Base-by-base conservation (phyloP, 2,797 vertebrate genomes). In the Erethizon dorsatum region DNA sequence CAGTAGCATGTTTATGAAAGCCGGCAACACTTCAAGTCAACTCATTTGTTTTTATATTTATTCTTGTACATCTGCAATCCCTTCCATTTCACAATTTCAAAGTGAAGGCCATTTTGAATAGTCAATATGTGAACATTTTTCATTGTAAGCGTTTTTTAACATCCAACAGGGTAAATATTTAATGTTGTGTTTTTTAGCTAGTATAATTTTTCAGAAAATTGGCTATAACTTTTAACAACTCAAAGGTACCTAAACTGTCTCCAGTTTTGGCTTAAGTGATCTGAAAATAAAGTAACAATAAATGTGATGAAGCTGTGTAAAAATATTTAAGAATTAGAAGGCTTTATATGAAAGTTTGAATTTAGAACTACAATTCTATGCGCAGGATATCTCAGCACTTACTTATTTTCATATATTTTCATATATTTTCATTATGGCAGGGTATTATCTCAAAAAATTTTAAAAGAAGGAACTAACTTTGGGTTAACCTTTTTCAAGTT, bases 11-110 rank as follows among this genome's bases (percentile, higher is more conserved):
- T 99, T 99, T 99, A 99, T 99, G 98, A 99, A 99, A 99, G 98
- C 99, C 98, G 98, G 98, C 98, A 99, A 99, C 99, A 99, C 99
- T 99, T 99, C 99, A 99, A 99, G 98, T 99, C 98, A 98, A 99
- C 99, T 99, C 99, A 99, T 99, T 99, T 99, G 99, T 99, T 99
- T 99, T 99, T 99, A 98, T 99, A 99, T 99, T 99, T 99, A 99
- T 99, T 99, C 98, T 99, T 98, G 98, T 98, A 98, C 98, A 99
- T 99, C 99, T 98, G 98, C 98, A 99, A 99, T 99, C 98, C 99
- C 98, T 99, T 99, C 99, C 98, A 98, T 99, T 99, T 99, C 98
- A 98, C 98, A 98, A 98, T 99, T 99, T 98, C 98, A 98, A 99
- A 98, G 98, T 98, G 98, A 98, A 98, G 98, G 99, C 99, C 99